phyloP scores from a whole-genome alignment of 92 coral and sea anemone species.

The Porites rus region DNA sequence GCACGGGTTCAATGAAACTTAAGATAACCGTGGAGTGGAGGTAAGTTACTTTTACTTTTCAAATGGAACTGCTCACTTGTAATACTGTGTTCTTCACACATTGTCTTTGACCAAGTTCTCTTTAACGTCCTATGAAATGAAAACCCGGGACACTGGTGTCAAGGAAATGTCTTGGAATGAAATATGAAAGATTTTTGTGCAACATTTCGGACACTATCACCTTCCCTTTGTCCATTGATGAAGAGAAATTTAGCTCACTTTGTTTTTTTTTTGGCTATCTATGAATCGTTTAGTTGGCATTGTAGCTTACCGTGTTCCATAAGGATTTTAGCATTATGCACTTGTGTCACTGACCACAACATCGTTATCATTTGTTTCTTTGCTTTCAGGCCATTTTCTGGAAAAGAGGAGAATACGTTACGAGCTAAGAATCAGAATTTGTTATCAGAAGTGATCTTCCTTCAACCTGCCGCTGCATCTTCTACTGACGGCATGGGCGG shows the following conservation, averaged over 20 bases:
- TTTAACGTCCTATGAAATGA: too few species aligned
- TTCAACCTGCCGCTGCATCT: slow-evolving; percentile 51
- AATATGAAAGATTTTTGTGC: too few species aligned
- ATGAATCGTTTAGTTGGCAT: not conserved
- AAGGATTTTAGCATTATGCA: too few species aligned
- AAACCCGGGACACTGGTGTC: too few species aligned
- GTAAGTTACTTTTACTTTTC: slow-evolving; percentile 46
- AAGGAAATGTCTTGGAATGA: too few species aligned
- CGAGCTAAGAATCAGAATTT: slow-evolving; percentile 86
- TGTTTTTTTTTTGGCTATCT: too few species aligned
- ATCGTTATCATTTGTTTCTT: not conserved
- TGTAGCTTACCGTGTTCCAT: not conserved
- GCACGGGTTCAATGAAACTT: slow-evolving; percentile 93
- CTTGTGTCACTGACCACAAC: not conserved
- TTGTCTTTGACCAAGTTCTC: too few species aligned
- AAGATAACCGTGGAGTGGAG: slow-evolving; percentile 93
- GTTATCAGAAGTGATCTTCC: slow-evolving; percentile 93
- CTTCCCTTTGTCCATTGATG: too few species aligned
- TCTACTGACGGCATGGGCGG: not conserved
- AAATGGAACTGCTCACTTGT: not conserved
- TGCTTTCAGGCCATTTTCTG: slow-evolving; percentile 85
- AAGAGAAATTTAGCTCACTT: too few species aligned
- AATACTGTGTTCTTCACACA: too few species aligned
- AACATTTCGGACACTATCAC: too few species aligned
- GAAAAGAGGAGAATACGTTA: slow-evolving; percentile 87